Evolutionary conservation across 1,140 invertebrate genomes (phyloP).

Genomic region (Drosophila simulans): DNA sequence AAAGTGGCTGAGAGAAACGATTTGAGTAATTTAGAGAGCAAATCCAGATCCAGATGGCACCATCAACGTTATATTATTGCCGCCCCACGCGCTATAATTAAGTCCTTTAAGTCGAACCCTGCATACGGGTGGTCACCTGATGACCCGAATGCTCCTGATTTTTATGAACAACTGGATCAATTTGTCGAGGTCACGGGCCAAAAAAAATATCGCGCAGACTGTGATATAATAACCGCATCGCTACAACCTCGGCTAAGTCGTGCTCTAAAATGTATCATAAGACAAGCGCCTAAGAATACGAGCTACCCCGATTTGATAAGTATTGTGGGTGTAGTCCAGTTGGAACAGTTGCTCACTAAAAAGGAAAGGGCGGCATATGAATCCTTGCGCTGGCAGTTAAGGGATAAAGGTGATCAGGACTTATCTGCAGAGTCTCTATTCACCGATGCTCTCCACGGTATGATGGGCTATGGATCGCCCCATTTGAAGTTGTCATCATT

Average conservation of each 20-base stretch:
- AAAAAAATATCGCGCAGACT: not conserved
- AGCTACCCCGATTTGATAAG: not conserved
- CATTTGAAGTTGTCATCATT: constrained; percentile 29
- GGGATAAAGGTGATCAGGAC: constrained; percentile 1
- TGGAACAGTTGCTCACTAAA: constrained; percentile 24
- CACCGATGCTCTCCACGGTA: constrained; percentile 39
- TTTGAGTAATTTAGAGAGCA: no score
- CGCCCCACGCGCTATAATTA: constrained; percentile 36
- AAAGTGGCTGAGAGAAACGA: not conserved
- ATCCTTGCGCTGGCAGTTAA: constrained; percentile 7
- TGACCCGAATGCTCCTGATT: constrained; percentile 5
- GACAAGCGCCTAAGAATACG: not conserved
- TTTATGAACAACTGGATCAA: constrained; percentile 56
- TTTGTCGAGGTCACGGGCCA: constrained; percentile 34
- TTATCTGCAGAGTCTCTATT: not conserved
- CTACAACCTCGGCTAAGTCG: constrained; percentile 1
- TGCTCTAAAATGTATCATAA: not conserved
- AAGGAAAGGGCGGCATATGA: constrained; percentile 29
- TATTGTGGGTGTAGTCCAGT: constrained; percentile 2
- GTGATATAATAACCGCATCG: not conserved
- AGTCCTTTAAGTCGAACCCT: constrained; percentile 47
- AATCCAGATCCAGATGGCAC: constrained; percentile 18
- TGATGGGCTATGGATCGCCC: constrained; percentile 48
- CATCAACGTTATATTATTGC: constrained; percentile 42
- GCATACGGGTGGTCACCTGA: constrained; percentile 6